A percentile compares a stretch with the other conserved stretches of the same genome.
Evolutionary conservation across 2,113 vertebrate genomes (phyloP).

Genomic region (Protomyctophum bolini): DNA sequence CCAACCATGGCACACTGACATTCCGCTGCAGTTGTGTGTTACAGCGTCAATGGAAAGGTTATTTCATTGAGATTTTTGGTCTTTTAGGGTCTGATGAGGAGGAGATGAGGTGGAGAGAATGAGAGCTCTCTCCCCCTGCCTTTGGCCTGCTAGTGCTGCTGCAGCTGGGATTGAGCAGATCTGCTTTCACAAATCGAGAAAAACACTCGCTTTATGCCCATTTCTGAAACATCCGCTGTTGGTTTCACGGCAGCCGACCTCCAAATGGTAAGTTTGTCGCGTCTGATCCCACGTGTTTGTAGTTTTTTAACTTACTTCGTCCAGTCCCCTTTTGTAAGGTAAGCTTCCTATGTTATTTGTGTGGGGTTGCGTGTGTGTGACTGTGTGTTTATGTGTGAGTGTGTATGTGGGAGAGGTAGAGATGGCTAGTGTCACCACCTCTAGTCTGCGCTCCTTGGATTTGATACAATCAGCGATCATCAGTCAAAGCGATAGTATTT

Average conservation of each 20-base stretch:
- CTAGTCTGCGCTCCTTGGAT: slow-evolving; percentile 50
- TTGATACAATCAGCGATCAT: slow-evolving; percentile 32
- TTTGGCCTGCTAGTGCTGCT: slow-evolving; percentile 76
- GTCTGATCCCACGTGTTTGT: slow-evolving; percentile 48
- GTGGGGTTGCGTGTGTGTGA: slow-evolving; percentile 50
- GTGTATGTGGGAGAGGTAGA: slow-evolving; percentile 32
- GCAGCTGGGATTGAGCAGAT: slow-evolving; percentile 78
- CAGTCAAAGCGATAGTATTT: slow-evolving; percentile 51
- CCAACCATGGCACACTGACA: slow-evolving; percentile 30
- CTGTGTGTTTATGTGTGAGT: slow-evolving; percentile 62
- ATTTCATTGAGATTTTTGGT: slow-evolving; percentile 59
- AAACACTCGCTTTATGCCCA: slow-evolving; percentile 72
- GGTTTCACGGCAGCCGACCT: slow-evolving; percentile 74
- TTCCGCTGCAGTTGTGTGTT: slow-evolving; percentile 44
- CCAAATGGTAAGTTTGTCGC: slow-evolving; percentile 80
- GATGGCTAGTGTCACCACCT: slow-evolving; percentile 70
- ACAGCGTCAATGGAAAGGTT: slow-evolving; percentile 51
- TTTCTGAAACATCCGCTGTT: slow-evolving; percentile 57
- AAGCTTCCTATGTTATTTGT: slow-evolving; percentile 63
- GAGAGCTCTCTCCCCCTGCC: slow-evolving; percentile 66
- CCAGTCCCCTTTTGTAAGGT: slow-evolving; percentile 48
- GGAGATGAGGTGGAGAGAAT: slow-evolving; percentile 78
- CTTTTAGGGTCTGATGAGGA: slow-evolving; percentile 70
- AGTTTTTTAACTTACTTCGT: slow-evolving; percentile 55
- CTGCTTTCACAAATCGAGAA: slow-evolving; percentile 75